Percentiles rank a stretch among this genome's conserved stretches.
Evolutionary conservation across 2,113 vertebrate genomes (phyloP).

Genomic region (Phocoena phocoena): DNA sequence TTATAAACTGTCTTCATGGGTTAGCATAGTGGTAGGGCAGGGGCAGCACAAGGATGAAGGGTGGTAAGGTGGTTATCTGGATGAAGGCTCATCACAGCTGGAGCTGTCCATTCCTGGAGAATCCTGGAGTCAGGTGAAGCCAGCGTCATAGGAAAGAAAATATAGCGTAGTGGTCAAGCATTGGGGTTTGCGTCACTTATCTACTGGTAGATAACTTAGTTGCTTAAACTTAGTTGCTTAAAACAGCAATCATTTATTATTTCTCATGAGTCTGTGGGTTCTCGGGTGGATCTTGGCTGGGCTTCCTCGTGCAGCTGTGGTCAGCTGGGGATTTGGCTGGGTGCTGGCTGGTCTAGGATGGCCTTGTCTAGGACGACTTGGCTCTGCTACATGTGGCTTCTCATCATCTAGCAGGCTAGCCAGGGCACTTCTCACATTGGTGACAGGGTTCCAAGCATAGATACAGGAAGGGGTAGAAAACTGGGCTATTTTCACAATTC

Average conservation of each 20-base stretch:
- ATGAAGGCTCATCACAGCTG: not conserved
- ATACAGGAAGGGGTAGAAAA: not conserved
- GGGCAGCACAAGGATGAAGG: not conserved
- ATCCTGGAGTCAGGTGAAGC: not conserved
- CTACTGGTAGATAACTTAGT: not conserved
- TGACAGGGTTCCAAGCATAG: not conserved
- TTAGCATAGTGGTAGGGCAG: not conserved
- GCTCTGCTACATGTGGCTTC: not conserved
- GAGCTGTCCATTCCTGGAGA: not conserved
- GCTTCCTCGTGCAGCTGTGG: not conserved
- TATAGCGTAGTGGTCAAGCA: not conserved
- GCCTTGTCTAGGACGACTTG: not conserved
- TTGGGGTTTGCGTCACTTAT: not conserved
- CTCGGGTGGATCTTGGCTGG: not conserved
- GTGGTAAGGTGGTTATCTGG: not conserved
- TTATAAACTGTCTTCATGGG: not conserved
- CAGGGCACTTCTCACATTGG: not conserved
- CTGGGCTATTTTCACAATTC: not conserved
- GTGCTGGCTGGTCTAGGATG: not conserved
- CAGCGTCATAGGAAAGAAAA: not conserved
- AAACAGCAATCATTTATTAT: not conserved
- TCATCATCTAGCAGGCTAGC: not conserved
- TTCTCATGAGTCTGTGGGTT: not conserved
- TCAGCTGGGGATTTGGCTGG: not conserved
- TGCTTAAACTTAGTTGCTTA: not conserved